A percentile compares a stretch with the other conserved stretches of the same genome.
phyloP scores from a whole-genome alignment of 2,888 invertebrate species.

The Dromius quadrimaculatus region DNA sequence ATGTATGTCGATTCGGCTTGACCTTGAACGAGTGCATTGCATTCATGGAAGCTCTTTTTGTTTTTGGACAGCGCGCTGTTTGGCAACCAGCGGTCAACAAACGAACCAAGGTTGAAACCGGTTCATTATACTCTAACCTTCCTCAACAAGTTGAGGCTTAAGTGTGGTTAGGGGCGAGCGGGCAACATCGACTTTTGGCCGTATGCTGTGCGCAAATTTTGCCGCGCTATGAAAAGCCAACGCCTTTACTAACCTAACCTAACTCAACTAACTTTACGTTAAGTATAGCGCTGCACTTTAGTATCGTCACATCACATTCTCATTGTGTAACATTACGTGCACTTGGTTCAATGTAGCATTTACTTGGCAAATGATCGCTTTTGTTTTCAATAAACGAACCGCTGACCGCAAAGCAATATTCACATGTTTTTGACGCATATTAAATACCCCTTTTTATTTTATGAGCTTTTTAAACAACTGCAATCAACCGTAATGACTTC shows the following conservation, averaged over 20 bases:
- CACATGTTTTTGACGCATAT: background rate
- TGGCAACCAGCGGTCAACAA: conserved; percentile 67
- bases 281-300: background rate
- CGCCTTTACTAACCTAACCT: conserved; percentile 35
- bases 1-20: conserved; percentile 56
- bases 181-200: conserved; percentile 29
- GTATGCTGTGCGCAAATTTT: conserved; percentile 31
- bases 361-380: background rate
- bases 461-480: no score
- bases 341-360: no score
- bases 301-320: background rate
- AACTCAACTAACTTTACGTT: background rate
- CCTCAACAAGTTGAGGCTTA: conserved; percentile 57
- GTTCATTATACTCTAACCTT: conserved; percentile 62
- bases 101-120: conserved; percentile 65
- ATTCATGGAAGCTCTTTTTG: conserved; percentile 64
- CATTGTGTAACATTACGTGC: conserved; percentile 14
- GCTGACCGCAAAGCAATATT: background rate
- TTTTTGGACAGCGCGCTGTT: conserved; percentile 64
- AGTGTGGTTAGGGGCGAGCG: conserved; percentile 51
- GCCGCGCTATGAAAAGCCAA: conserved; percentile 17
- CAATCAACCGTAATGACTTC: no score
- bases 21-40: conserved; percentile 68
- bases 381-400: background rate
- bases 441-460: no score